Evolutionary conservation across 1,140 invertebrate genomes (phyloP), one percentile per base, ranked within the genome.

Genomic region (Laodelphax striatellus): DNA sequence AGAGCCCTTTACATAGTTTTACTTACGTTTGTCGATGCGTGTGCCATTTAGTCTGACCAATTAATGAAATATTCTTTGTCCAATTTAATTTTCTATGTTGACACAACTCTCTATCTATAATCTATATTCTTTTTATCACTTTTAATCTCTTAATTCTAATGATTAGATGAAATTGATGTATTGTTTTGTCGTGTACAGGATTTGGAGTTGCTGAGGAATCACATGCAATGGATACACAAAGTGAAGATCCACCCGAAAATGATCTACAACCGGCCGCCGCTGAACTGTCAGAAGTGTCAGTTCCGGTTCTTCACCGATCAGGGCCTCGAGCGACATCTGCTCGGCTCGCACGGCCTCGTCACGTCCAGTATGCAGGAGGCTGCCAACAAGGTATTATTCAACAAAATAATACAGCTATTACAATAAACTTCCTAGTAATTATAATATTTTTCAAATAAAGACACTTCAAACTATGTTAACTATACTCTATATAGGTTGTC

Each of bases 161-260:
- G 9, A 2, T 53, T 28, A 6, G 6, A 28, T 28, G 3, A 9
- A 38, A 5, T 38, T 13, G 11, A 31, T 38, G 34, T 13, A 38
- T 50, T 50, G 44, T 38, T 55, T 17, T 38, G 24, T 59, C 58
- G 60, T 69, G 70, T 71, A 9, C 62, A 82, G 80, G 92, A 94
- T 75, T 78, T 94, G 66, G 92, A 94, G 68, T 90, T 94, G 74
- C 76, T 94, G 42, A 77, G 91, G 63, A 94, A 92, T 73, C 92
- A 95, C 70, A 95, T 95, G 92, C 90, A 93, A 68, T 94, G 90
- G 90, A 93, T 94, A 70, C 92, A 94, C 71, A 94, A 94, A 82
- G 90, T 94, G 55, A 94, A 94, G 76, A 94, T 94, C 69, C 92
- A 94, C 78, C 92, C 91, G 62, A 94, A 94, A 76, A 94, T 94